Evolutionary conservation across 2,113 vertebrate species (phyloP).

Genomic region (Actinemys pallida): DNA sequence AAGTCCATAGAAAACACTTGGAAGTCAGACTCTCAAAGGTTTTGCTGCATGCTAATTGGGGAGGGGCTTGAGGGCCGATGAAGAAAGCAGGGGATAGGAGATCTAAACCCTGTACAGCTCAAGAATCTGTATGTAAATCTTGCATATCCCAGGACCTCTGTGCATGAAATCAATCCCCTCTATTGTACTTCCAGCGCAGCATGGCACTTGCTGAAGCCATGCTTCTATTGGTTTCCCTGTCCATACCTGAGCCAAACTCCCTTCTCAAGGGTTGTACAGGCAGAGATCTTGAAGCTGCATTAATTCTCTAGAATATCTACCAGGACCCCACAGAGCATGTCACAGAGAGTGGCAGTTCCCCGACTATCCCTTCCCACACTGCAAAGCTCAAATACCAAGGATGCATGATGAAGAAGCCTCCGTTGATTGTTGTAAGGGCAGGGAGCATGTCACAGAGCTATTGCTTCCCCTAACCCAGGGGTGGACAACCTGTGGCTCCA

Average conservation of each 20-base stretch:
- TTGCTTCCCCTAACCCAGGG: not conserved
- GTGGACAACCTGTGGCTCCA: too few relatives aligned
- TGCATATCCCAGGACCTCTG: not conserved
- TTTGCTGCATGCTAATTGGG: not conserved
- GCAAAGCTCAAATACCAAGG: not conserved
- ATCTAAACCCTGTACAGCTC: not conserved
- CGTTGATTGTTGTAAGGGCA: not conserved
- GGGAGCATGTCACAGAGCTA: not conserved
- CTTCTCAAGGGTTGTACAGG: not conserved
- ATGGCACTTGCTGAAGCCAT: not conserved
- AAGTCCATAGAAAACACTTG: not conserved
- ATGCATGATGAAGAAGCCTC: not conserved
- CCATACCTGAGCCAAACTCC: not conserved
- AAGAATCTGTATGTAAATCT: not conserved
- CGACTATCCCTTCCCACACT: not conserved
- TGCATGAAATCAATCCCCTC: not conserved
- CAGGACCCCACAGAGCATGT: not conserved
- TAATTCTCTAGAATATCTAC: not conserved
- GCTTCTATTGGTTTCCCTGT: not conserved
- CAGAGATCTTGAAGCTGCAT: not conserved
- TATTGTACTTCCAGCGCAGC: not conserved
- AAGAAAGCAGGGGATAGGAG: not conserved
- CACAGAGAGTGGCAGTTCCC: not conserved
- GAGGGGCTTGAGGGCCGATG: not conserved
- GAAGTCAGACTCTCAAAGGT: not conserved